A percentile compares a stretch with the other conserved stretches of the same genome.
Conservation (phyloP, 37 sponge, comb jelly and placozoan genomes). For the Haliclona indistincta region DNA sequence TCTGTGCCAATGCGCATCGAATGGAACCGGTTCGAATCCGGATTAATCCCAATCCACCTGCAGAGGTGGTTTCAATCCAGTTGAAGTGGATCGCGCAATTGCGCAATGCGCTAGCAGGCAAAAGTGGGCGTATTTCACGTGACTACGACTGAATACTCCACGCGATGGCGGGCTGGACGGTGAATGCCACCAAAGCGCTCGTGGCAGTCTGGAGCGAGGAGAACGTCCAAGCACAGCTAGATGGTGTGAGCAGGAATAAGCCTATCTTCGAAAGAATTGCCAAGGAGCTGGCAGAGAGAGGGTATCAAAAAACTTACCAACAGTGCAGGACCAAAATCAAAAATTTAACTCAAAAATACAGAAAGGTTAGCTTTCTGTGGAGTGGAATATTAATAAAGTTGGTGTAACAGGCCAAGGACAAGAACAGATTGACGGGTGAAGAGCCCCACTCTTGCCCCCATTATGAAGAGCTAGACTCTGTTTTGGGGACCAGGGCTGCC, state of each 20-base stretch:
- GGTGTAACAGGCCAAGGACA: conserved; percentile 6
- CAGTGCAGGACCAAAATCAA: conserved; percentile 23
- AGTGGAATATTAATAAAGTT: background rate
- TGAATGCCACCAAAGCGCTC: conserved; percentile 5
- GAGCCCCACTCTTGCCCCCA: background rate
- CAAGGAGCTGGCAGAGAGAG: background rate
- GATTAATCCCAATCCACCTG: too few relatives aligned
- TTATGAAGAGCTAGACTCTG: background rate
- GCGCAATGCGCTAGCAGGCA: too few relatives aligned
- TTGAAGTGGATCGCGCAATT: too few relatives aligned
- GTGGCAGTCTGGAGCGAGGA: conserved; percentile 16
- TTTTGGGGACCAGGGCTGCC: conserved; percentile 19
- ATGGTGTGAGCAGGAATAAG: conserved; percentile 27
- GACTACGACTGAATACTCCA: too few relatives aligned
- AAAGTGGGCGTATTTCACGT: too few relatives aligned
- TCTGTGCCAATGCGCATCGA: too few relatives aligned
- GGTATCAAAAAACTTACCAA: conserved; percentile 9
- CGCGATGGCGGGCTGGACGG: conserved; percentile 21
- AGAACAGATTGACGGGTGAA: background rate
- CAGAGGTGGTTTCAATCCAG: too few relatives aligned
- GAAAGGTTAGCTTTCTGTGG: background rate
- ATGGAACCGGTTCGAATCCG: too few relatives aligned
- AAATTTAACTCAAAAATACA: background rate
- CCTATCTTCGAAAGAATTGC: conserved; percentile 14
- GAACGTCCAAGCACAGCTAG: conserved; percentile 15